phyloP scores from a whole-genome alignment of 2,113 vertebrate species.

The Capreolus pygargus region DNA sequence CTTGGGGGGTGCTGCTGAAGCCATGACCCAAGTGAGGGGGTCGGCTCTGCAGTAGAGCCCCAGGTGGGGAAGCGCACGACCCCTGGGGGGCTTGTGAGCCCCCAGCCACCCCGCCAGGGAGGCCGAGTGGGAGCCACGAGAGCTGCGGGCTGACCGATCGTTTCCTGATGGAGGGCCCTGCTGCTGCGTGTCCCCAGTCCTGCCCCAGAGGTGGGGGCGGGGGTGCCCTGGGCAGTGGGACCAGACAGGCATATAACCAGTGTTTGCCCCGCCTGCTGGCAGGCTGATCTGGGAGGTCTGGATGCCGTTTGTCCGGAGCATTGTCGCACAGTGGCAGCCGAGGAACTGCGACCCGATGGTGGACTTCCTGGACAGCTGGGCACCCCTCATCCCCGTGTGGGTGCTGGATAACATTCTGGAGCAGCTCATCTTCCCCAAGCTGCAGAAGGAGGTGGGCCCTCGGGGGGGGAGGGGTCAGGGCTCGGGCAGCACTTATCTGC shows the following conservation, averaged over 20 bases:
- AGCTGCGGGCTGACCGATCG: accelerated
- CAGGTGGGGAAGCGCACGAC: accelerated
- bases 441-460: slow-evolving; percentile 93
- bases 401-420: slow-evolving; percentile 94
- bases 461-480: background rate
- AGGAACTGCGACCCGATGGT: slow-evolving; percentile 94
- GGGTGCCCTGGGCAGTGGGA: too few species aligned
- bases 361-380: slow-evolving; percentile 95
- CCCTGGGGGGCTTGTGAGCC: background rate
- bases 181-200: background rate
- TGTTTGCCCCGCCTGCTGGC: too few species aligned
- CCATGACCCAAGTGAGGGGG: background rate
- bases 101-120: background rate
- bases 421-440: slow-evolving; percentile 94
- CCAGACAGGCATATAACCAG: too few species aligned
- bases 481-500: accelerated
- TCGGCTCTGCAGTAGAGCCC: background rate
- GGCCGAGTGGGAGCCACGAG: accelerated
- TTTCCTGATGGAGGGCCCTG: accelerated
- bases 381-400: slow-evolving; percentile 91
- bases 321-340: slow-evolving; percentile 92
- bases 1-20: background rate
- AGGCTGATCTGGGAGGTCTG: slow-evolving; percentile 97
- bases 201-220: accelerated
- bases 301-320: slow-evolving; percentile 91